Evolutionary conservation across 1,140 invertebrate species (phyloP).

Genomic region (Zaprionus africanus): DNA sequence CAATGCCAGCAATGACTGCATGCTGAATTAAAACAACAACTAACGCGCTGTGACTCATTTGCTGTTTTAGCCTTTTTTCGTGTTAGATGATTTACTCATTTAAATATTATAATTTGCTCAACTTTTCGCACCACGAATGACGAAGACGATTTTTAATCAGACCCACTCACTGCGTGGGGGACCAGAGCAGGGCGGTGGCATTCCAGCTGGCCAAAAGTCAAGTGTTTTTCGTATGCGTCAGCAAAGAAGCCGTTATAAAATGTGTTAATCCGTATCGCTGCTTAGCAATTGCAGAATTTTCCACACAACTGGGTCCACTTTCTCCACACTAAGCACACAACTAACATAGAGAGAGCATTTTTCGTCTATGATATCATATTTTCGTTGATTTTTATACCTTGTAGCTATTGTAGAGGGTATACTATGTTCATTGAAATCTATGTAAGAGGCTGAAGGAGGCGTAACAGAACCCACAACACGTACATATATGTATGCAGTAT

Average conservation of each 20-base stretch:
- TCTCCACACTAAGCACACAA: constrained; percentile 16
- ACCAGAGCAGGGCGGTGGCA: neutral
- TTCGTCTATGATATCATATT: constrained; percentile 53
- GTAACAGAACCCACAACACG: too few species aligned
- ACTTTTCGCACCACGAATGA: constrained; percentile 47
- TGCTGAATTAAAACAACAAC: constrained; percentile 32
- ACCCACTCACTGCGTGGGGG: constrained; percentile 19
- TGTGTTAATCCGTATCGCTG: constrained; percentile 57
- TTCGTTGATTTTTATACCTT: constrained; percentile 24
- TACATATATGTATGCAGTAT: too few species aligned
- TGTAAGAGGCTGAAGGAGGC: too few species aligned
- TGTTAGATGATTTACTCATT: constrained; percentile 40
- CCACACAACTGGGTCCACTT: constrained; percentile 8
- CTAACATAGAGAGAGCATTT: constrained; percentile 9
- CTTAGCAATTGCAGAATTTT: constrained; percentile 33
- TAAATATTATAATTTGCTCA: constrained; percentile 45
- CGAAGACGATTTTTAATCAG: constrained; percentile 16
- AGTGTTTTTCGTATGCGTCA: constrained; percentile 60
- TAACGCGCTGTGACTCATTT: constrained; percentile 36
- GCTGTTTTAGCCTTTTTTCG: constrained; percentile 22
- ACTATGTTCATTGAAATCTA: too few species aligned
- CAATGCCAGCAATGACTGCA: constrained; percentile 26
- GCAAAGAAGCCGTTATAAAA: constrained; percentile 24
- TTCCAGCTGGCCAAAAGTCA: constrained; percentile 61
- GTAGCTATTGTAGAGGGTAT: too few species aligned